These are phyloP conservation scores for Rhombomys opimus DNA, from an alignment of 2,113 vertebrate genomes.

Conservation along the genomic window DNA sequence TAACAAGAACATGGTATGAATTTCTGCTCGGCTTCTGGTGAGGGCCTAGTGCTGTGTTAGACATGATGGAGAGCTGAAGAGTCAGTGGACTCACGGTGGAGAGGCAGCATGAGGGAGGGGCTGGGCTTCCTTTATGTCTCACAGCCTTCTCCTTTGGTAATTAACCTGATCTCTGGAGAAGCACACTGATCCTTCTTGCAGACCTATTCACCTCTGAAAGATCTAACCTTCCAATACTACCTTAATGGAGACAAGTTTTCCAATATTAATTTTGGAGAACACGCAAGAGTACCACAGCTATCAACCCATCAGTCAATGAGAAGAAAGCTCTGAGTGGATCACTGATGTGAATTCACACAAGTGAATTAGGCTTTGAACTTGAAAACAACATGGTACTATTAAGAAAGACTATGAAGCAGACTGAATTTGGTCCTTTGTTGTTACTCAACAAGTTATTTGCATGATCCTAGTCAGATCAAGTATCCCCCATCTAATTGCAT, in stretches of 20 bases:
- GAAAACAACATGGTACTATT: not conserved
- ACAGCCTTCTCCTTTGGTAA: not conserved
- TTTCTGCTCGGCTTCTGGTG: not conserved
- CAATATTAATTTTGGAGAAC: not conserved
- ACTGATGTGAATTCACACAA: not conserved
- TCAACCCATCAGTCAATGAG: not conserved
- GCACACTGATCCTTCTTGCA: not conserved
- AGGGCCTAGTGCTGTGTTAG: not conserved
- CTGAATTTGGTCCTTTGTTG: not conserved
- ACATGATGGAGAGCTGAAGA: not conserved
- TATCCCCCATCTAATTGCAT: not conserved
- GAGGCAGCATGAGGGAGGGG: not conserved
- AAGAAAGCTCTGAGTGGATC: not conserved
- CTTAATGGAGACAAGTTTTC: not conserved
- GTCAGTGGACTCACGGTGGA: not conserved
- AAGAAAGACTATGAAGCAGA: constrained; percentile 25
- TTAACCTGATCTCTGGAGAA: not conserved
- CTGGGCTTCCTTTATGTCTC: not conserved
- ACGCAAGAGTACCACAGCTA: not conserved
- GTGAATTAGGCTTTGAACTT: constrained; percentile 5
- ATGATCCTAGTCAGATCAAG: not conserved
- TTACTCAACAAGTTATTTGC: not conserved
- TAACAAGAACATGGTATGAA: not conserved
- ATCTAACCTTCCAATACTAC: not conserved
- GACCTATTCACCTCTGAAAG: not conserved